phyloP scores from a whole-genome alignment of 2,888 invertebrate species.

The Coleophora deauratella region DNA sequence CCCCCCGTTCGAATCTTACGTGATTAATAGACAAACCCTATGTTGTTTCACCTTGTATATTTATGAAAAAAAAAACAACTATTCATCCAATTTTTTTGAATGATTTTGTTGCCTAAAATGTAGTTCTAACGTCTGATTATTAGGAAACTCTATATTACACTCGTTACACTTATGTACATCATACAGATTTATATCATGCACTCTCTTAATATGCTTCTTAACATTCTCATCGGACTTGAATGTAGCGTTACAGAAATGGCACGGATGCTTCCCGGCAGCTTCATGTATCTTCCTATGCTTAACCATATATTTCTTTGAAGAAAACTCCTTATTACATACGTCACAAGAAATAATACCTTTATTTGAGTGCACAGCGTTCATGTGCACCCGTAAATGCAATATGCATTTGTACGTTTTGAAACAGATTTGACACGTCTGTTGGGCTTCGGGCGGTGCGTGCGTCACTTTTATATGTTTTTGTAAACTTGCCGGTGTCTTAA shows the following conservation, averaged over 20 bases:
- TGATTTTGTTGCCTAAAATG: background rate
- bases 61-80: no score
- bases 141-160: background rate
- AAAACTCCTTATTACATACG: conserved; percentile 28
- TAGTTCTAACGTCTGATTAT: background rate
- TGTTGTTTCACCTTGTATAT: no score
- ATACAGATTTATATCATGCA: conserved; percentile 19
- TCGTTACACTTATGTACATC: background rate
- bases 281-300: conserved; percentile 32
- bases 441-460: conserved; percentile 32
- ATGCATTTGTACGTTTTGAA: conserved; percentile 32
- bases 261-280: conserved; percentile 17
- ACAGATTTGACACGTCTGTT: conserved; percentile 25
- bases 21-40: no score
- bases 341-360: conserved; percentile 25
- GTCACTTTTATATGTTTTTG: conserved; percentile 32
- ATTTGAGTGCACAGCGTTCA: conserved; percentile 26
- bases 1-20: no score
- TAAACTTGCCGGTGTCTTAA: conserved; percentile 25
- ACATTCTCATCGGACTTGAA: conserved; percentile 27
- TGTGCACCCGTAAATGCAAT: conserved; percentile 31
- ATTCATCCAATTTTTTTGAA: no score
- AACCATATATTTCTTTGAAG: conserved; percentile 26
- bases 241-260: conserved; percentile 25
- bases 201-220: conserved; percentile 26